Base-by-base conservation (phyloP, 2,113 vertebrate genomes). In the Myotis brandtii region DNA sequence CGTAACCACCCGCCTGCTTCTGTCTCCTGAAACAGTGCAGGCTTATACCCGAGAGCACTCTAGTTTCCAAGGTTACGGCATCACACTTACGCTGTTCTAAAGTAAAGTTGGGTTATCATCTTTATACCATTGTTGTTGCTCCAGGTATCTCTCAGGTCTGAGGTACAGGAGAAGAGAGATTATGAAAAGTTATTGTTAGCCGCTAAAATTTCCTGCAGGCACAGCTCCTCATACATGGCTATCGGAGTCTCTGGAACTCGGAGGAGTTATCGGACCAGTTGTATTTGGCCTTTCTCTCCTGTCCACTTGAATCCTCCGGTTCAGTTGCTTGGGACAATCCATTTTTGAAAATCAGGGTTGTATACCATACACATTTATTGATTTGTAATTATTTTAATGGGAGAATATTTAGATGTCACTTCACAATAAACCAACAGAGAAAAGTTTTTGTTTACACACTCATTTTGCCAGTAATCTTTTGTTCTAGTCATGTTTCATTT, bases 371-470 rank as follows among this genome's bases (percentile, higher is more conserved):
- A 69, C 30, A 37, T 64, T 88, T 76, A 81, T 86, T 76, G 81
- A 85, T 90, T 72, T 94, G 54, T 59, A 32, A 43, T 92, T 73
- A 50, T 88, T 48, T 92, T 87, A 86, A 37, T 48, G 73, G 77
- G 59, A 67, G 62, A 83, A 66, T 6, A 48, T 81, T 75, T 66
- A 69, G 48, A 52, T 86, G n/a, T 25, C 84, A 30, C 56, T 32
- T 90, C 46, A 48, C 40, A 54, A 1, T 66, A 64, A 89, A 89
- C 91, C 50, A 89, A 23, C 40, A 89, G 21, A 52, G 50, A 48
- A 48, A 70, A 48, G 5, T 6, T 75, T 94, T 52, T 56, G 48
- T 32, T 5, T 79, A 8, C 50, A 52, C 23, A 59, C 52, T 83
- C 34, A 0, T 89, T 79, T 92, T 93, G 66, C 67, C 50, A 52